Percentiles rank a stretch among this genome's conserved stretches.
Evolutionary conservation across 2,888 invertebrate species (phyloP).

Genomic region (Sesia bembeciformis): DNA sequence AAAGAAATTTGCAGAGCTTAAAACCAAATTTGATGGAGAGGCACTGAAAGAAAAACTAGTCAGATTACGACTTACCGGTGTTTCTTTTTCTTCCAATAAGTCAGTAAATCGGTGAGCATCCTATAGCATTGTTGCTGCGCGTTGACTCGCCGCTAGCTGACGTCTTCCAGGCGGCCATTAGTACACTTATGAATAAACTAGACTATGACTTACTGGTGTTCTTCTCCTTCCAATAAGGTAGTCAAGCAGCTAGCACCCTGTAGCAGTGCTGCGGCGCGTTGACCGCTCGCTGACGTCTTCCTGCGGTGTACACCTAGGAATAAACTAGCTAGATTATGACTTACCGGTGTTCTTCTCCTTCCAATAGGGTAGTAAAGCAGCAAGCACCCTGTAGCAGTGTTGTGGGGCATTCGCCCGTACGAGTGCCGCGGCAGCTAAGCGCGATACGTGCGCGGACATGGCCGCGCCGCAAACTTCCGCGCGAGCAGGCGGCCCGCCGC

Average conservation of each 20-base stretch:
- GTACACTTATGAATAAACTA: constrained; percentile 69
- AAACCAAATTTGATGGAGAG: too few relatives aligned
- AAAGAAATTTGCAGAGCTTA: too few relatives aligned
- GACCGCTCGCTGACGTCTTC: constrained; percentile 53
- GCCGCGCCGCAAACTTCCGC: constrained; percentile 34
- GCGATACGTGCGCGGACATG: constrained; percentile 62
- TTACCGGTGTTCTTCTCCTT: constrained; percentile 67
- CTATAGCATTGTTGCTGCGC: constrained; percentile 57
- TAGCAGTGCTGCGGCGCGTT: constrained; percentile 58
- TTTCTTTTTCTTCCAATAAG: constrained; percentile 83
- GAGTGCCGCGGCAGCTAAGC: constrained; percentile 53
- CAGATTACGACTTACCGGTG: constrained; percentile 33
- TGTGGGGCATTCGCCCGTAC: constrained; percentile 49
- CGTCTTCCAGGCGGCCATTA: constrained; percentile 84
- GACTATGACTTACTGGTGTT: constrained; percentile 36
- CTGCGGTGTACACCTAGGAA: constrained; percentile 49
- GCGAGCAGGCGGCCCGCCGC: constrained; percentile 14
- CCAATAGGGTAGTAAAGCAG: constrained; percentile 80
- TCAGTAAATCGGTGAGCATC: constrained; percentile 54
- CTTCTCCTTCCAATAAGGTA: constrained; percentile 83
- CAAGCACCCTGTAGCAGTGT: constrained; percentile 56
- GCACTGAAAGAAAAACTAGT: not conserved
- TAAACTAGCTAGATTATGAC: constrained; percentile 13
- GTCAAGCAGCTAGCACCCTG: constrained; percentile 43
- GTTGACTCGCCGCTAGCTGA: constrained; percentile 31